phyloP scores from a whole-genome alignment of 2,888 invertebrate species.

The Synergus gifuensis region DNA sequence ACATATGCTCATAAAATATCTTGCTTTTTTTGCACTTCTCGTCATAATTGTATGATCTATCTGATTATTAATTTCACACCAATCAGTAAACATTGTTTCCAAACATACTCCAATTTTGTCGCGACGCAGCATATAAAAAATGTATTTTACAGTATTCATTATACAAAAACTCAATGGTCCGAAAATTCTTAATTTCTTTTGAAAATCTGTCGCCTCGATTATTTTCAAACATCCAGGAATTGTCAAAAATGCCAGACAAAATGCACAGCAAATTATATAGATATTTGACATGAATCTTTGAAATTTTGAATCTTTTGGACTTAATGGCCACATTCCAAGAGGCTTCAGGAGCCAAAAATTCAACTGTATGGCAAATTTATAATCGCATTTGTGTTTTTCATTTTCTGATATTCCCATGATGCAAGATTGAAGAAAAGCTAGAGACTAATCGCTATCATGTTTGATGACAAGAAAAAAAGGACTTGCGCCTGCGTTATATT shows the following conservation, averaged over 20 bases:
- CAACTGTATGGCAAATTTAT: not conserved
- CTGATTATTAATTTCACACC: slow-evolving; percentile 17
- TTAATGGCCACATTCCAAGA: not conserved
- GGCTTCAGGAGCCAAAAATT: not conserved
- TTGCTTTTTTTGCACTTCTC: slow-evolving; percentile 25
- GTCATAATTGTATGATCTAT: slow-evolving; percentile 43
- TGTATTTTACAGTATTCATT: slow-evolving; percentile 28
- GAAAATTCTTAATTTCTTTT: slow-evolving; percentile 2
- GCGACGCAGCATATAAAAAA: slow-evolving; percentile 13
- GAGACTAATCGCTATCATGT: not conserved
- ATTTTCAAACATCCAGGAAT: not conserved
- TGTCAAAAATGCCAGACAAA: not conserved
- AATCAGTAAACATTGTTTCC: slow-evolving; percentile 38
- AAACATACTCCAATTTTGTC: slow-evolving; percentile 30
- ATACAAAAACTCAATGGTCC: slow-evolving; percentile 34
- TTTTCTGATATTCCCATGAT: slow-evolving; percentile 3
- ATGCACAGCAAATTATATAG: not conserved
- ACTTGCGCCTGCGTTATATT: not conserved
- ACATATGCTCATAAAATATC: slow-evolving; percentile 6
- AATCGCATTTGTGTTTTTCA: not conserved
- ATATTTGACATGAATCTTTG: not conserved
- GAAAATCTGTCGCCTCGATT: not conserved
- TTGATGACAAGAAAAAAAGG: not conserved
- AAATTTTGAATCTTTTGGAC: not conserved
- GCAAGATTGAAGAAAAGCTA: not conserved